Base-by-base conservation (phyloP, 2,113 vertebrate genomes). In the Theristicus caerulescens region DNA sequence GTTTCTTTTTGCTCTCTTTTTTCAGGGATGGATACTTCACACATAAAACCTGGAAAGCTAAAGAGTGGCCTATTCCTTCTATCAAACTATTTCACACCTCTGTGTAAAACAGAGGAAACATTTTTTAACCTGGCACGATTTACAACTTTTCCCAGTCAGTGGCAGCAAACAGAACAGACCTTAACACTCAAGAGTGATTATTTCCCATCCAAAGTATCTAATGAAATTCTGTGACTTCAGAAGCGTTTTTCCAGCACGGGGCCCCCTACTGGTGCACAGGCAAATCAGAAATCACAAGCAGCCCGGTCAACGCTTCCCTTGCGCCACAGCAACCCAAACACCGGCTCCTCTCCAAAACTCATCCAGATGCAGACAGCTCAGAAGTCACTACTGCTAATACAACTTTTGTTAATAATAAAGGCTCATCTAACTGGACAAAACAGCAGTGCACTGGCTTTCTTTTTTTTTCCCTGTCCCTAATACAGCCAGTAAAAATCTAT, bases 201-300 rank as follows among this genome's bases (percentile, higher is more conserved):
- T 34, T 79, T 87, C 24, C 77, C 51, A 62, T 24, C 9, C 47
- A 13, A 94, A 94, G 49, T 25, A 62, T 22, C 61, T 82, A 64
- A 80, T 0, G 55, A 87, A 94, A 89, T 36, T 38, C 59, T 38
- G 32, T n/a, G 49, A 83, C 52, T 92, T 42, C 8, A 66, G 49
- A 55, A 51, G 51, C 22, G 14, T 65, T 77, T 61, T 80, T 46
- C 51, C 51, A 66, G 78, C 34, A 6, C 1, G 0, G 31, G 34
- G 78, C 94, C 95, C 94, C 65, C 96, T 97, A 82, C 93, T 82
- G 82, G 95, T 47, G 25, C 81, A 87, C 29, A 22, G 65, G 40
- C 57, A 89, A 16, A 89, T 5, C 25, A 38, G 21, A 32, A 61
- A 44, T 16, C 58, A 34, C 27, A 72, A 31, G 17, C 40, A 55